Percentiles rank a stretch among this genome's conserved stretches.
phyloP scores from a whole-genome alignment of 2,113 vertebrate species.

The Chrysemys picta region DNA sequence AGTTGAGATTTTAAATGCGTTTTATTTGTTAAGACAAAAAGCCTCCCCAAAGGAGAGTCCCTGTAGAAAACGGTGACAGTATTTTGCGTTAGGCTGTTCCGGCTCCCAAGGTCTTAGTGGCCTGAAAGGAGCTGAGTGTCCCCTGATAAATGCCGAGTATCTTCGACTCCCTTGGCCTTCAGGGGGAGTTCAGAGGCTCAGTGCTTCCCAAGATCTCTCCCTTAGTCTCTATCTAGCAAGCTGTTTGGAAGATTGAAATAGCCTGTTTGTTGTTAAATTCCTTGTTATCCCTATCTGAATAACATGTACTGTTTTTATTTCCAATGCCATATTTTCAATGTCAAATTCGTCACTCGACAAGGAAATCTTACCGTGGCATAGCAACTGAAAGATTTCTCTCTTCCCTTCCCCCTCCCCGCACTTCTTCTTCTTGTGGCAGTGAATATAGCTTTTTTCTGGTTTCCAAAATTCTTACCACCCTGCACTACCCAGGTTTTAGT shows the following conservation, averaged over 20 bases:
- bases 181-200: not conserved
- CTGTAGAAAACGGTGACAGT: not conserved
- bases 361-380: not conserved
- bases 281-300: not conserved
- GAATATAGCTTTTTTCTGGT: not conserved
- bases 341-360: fast-evolving
- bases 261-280: not conserved
- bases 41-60: not conserved
- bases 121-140: not conserved
- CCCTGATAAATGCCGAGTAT: not conserved
- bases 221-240: not conserved
- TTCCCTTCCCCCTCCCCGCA: fast-evolving
- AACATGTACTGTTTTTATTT: not conserved
- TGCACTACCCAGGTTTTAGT: too few relatives aligned
- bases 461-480: not conserved
- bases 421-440: not conserved
- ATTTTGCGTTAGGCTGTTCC: not conserved
- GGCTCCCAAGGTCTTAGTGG: not conserved
- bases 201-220: not conserved
- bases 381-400: fast-evolving
- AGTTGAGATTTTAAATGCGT: not conserved
- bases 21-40: not conserved
- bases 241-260: not conserved
- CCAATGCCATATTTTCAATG: not conserved
- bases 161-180: not conserved